Evolutionary conservation across 2,797 vertebrate genomes (phyloP).

Genomic region (Synaphobranchus kaupii): DNA sequence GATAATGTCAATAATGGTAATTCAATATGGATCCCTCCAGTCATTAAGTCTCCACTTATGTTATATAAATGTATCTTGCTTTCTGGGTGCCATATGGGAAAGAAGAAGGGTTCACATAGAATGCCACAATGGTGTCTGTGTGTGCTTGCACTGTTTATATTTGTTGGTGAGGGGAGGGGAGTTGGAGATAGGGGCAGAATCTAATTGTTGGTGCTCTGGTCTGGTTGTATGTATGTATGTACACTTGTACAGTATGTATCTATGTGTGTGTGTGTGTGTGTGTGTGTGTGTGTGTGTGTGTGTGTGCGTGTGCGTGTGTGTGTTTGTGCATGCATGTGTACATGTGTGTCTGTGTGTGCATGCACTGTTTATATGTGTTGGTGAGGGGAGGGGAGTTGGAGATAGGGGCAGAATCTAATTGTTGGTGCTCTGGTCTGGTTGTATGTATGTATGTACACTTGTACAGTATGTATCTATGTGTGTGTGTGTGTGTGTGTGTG

Average conservation of each 20-base stretch:
- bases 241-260: background rate
- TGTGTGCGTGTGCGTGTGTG: too few species aligned
- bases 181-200: too few species aligned
- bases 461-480: background rate
- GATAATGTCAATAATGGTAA: background rate
- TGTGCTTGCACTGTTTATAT: too few species aligned
- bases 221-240: background rate
- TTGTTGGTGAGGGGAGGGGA: too few species aligned
- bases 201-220: too few species aligned
- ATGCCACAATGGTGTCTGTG: background rate
- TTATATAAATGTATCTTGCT: background rate
- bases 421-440: too few species aligned
- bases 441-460: background rate
- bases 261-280: background rate
- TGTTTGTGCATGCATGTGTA: background rate
- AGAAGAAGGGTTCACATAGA: background rate
- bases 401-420: too few species aligned
- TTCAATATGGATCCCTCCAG: background rate
- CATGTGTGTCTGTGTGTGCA: background rate
- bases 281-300: too few species aligned
- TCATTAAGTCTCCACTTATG: background rate
- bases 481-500: background rate
- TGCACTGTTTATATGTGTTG: background rate
- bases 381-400: background rate
- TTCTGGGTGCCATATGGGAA: background rate